phyloP scores from a whole-genome alignment of 2,888 invertebrate genomes.

The Carcina quercana region DNA sequence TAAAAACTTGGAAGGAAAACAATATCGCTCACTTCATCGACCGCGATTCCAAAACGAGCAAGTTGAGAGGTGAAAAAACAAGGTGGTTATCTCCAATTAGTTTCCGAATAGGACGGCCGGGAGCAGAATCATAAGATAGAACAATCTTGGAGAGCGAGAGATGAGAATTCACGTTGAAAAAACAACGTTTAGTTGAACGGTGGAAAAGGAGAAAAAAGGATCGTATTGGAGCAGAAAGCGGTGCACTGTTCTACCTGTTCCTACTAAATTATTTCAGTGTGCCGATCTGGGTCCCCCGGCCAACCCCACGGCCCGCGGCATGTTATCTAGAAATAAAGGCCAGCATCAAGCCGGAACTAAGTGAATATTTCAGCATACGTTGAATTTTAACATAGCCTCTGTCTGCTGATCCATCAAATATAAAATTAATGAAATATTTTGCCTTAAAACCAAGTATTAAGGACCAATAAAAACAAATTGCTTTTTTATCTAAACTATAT shows the following conservation, averaged over 20 bases:
- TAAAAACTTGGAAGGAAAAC: constrained; percentile 41
- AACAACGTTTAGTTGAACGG: constrained; percentile 33
- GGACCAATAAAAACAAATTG: too few relatives aligned
- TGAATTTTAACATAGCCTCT: too few relatives aligned
- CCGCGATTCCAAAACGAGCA: constrained; percentile 43
- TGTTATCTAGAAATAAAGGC: too few relatives aligned
- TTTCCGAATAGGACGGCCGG: constrained; percentile 49
- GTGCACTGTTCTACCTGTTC: background rate
- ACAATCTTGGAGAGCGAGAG: constrained; percentile 29
- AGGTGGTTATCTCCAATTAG: constrained; percentile 64
- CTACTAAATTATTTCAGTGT: too few relatives aligned
- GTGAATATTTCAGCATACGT: too few relatives aligned
- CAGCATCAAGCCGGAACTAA: too few relatives aligned
- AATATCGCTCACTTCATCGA: constrained; percentile 40
- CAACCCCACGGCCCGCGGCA: too few relatives aligned
- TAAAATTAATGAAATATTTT: too few relatives aligned
- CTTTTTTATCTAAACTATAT: too few relatives aligned
- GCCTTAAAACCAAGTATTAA: too few relatives aligned
- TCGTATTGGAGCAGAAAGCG: background rate
- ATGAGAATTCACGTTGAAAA: constrained; percentile 48
- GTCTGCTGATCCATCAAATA: too few relatives aligned
- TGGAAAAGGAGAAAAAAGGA: background rate
- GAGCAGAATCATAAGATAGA: constrained; percentile 47
- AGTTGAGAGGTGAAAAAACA: constrained; percentile 48
- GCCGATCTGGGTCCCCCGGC: too few relatives aligned